phyloP scores from a whole-genome alignment of 1,140 invertebrate genomes.

The Zaprionus kolodkinae region DNA sequence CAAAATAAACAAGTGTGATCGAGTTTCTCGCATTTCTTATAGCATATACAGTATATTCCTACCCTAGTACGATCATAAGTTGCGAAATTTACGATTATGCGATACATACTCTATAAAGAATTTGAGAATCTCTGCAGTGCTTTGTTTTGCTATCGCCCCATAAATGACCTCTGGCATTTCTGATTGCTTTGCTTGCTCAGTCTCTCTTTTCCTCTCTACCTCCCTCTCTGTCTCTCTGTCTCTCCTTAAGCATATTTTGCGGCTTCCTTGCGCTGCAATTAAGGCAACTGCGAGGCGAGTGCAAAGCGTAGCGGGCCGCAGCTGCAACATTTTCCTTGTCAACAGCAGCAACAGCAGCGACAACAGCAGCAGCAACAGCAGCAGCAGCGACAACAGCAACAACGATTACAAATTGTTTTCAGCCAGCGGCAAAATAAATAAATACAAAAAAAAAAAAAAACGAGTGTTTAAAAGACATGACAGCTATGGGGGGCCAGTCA shows the following conservation, averaged over 20 bases:
- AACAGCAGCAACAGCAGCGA: constrained; percentile 33
- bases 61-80: not conserved
- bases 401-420: constrained; percentile 75
- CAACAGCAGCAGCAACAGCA: constrained; percentile 41
- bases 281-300: constrained; percentile 34
- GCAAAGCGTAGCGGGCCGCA: constrained; percentile 32
- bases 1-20: too few relatives aligned
- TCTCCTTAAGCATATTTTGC: constrained; percentile 32
- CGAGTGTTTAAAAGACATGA: constrained; percentile 48
- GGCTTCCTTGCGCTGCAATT: constrained; percentile 56
- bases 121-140: not conserved
- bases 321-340: constrained; percentile 79
- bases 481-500: not conserved
- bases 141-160: constrained; percentile 4
- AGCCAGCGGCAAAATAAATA: constrained; percentile 65
- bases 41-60: too few relatives aligned
- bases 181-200: not conserved
- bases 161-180: constrained; percentile 9
- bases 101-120: not conserved
- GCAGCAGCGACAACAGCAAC: constrained; percentile 33
- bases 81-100: not conserved
- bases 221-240: not conserved
- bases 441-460: constrained; percentile 47
- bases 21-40: too few relatives aligned
- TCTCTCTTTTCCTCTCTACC: not conserved